Evolutionary conservation across 2,113 vertebrate species (phyloP).

Genomic region (Tetrax tetrax): DNA sequence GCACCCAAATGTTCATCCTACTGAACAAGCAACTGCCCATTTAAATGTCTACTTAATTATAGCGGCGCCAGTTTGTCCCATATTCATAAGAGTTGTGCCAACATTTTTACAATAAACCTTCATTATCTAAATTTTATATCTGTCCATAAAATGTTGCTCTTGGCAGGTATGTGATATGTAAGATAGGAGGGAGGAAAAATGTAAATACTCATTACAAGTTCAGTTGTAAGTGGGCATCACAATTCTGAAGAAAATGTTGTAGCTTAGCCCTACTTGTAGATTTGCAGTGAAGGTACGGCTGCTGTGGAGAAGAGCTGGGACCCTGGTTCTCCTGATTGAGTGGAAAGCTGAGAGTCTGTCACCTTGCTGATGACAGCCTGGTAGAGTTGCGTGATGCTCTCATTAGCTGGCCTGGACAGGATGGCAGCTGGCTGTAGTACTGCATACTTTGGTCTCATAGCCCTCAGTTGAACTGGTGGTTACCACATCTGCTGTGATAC

Average conservation of each 20-base stretch:
- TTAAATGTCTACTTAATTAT: conserved; percentile 61
- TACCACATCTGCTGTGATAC: neutral
- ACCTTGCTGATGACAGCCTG: neutral
- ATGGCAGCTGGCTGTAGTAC: neutral
- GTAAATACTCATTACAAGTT: neutral
- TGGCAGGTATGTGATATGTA: neutral
- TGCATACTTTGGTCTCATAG: neutral
- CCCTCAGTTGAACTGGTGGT: neutral
- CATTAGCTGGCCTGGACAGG: neutral
- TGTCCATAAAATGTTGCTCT: conserved; percentile 61
- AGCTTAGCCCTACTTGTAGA: neutral
- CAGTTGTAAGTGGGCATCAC: neutral
- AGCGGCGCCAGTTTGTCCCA: conserved; percentile 63
- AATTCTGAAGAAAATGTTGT: neutral
- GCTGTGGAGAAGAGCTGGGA: neutral
- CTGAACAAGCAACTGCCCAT: neutral
- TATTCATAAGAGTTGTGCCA: conserved; percentile 26
- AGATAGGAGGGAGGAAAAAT: neutral
- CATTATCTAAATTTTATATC: conserved; percentile 67
- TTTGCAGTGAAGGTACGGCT: neutral
- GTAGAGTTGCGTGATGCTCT: neutral
- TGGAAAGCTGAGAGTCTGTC: neutral
- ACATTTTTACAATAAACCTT: conserved; percentile 59
- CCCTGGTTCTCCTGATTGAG: neutral
- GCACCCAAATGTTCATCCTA: neutral